phyloP scores from a whole-genome alignment of 2,888 invertebrate species.

The Coremacera marginata region DNA sequence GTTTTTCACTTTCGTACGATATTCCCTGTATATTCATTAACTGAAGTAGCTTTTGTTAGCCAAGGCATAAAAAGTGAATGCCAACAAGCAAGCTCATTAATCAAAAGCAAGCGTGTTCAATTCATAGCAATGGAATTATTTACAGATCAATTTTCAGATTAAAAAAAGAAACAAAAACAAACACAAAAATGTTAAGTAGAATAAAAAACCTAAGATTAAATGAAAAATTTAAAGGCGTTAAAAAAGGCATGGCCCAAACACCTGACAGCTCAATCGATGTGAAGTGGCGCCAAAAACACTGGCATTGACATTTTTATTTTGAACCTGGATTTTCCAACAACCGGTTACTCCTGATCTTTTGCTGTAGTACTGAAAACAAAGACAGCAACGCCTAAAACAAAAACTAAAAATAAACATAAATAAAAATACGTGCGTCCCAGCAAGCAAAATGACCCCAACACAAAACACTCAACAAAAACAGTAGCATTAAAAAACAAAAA shows the following conservation, averaged over 20 bases:
- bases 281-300: background rate
- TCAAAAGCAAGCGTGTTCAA: background rate
- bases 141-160: background rate
- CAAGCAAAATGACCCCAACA: background rate
- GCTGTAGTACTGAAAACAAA: background rate
- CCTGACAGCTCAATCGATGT: background rate
- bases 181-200: too few relatives aligned
- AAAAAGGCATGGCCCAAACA: background rate
- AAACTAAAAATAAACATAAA: too few relatives aligned
- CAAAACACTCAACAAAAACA: background rate
- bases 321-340: background rate
- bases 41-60: slow-evolving; percentile 10
- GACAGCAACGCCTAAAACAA: background rate
- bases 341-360: background rate
- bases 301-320: background rate
- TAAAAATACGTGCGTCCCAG: background rate
- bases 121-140: background rate
- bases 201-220: too few relatives aligned
- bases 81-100: background rate
- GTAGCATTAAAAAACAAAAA: background rate
- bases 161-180: too few relatives aligned
- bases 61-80: background rate
- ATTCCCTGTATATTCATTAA: slow-evolving; percentile 15
- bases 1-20: background rate
- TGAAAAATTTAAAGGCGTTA: background rate